Evolutionary conservation across 1,140 invertebrate genomes (phyloP), one percentile per base, ranked within the genome.

Genomic region (Hyposmocoma kahamanoa): DNA sequence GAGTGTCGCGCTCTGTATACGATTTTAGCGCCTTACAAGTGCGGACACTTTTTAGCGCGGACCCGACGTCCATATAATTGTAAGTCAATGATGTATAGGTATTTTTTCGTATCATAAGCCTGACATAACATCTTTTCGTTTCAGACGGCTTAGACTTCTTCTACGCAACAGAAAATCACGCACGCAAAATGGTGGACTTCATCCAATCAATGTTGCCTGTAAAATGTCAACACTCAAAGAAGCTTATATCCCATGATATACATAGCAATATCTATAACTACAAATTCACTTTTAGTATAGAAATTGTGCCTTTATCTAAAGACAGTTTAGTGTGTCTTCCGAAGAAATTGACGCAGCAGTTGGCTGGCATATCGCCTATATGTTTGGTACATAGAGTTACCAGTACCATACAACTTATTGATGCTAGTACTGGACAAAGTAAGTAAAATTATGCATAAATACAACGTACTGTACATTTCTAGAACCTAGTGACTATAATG

Each of bases 181-280:
- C 98, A 0, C 90, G 95, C 19, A 99, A 98, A 90, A 92, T 99
- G 91, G 92, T 99, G 2, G 97, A 99, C 68, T 99, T 99, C 74
- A 82, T 99, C 1, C 82, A 88, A 46, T 90, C 94, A 11, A 93
- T 97, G 51, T 90, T 99, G 41, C 98, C 98, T 1, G 92, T 91
- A 67, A 92, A 93, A 70, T 94, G 92, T 77, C 91, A 94, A 50
- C 93, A 94, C 64, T 97, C 97, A 0, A 97, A 99, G 80, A 97
- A 98, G 70, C 88, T 99, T 9, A 94, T 99, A 59, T 99, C 98
- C 1, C 98, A 99, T 72, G 98, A 99, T 85, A 95, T 96, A 22
- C 96, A 97, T 76, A 99, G 94, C 72, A 99, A 99, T 74, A 92
- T 93, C 24, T 99, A 96, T 82, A 99, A 99, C 82, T 99, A 99